Base-by-base conservation (phyloP, 2,888 invertebrate genomes). In the Criorhina ranunculi region DNA sequence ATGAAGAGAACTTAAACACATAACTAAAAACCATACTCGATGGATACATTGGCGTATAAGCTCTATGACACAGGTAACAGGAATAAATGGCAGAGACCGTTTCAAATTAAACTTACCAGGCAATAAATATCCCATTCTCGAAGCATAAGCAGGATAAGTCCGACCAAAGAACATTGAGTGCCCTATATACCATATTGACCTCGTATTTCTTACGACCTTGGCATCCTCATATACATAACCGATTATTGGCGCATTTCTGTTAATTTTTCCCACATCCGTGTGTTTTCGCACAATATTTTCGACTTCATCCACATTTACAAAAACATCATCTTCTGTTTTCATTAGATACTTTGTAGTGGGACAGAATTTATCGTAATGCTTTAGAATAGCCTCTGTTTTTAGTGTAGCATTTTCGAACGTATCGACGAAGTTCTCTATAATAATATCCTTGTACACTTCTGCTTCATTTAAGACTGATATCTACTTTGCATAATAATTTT, bases 311-410 rank as follows among this genome's bases (percentile, higher is more conserved):
- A 31, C 33, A 12, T 69, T 69, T 11, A 69, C 57, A 19, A 69
- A 44, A 4, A 69, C 55, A 57, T 69, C 69, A 11, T 69, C 69
- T 15, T 69, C 55, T 17, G 69, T 57, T 19, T 69, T 69, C 69
- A 69, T 57, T 0, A 69, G 19, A 29, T 69, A 69, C 12, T n/a
- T 44, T 35, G 33, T 19, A 0, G 44, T 19, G 0, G 19, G 19
- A 31, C 69, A 69, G 17, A 69, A 69, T 6, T n/a, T 11, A 5
- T 40, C 57, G 8, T 57, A 69, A 35, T 69, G 69, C 6, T 44
- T 69, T 0, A 69, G 33, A n/a, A 19, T 17, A 9, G 42, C 33
- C 6, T 44, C 69, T 6, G 69, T 69, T 19, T 69, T 69, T 7
- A 69, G 7, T 4, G 69, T 69, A 5, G 57, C 6, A 33, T 69